Evolutionary conservation across 30 jellyfish, hydroid and myxozoan genomes (phyloP).

Genomic region (Aurelia sp.): DNA sequence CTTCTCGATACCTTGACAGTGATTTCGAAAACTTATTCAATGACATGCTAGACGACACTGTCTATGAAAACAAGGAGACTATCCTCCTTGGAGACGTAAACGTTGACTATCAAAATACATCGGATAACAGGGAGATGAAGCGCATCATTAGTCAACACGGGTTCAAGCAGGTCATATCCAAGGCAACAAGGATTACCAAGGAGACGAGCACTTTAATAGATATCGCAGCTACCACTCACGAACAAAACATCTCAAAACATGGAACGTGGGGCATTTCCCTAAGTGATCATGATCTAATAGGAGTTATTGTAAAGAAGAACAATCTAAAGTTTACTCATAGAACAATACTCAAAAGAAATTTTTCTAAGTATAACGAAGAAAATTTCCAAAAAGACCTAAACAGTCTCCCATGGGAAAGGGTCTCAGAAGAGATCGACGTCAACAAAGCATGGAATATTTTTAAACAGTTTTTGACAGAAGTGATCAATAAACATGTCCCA

Average conservation of each 20-base stretch:
- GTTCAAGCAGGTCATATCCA: slow-evolving; percentile 35
- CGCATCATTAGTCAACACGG: slow-evolving; percentile 39
- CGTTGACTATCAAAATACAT: slow-evolving; percentile 20
- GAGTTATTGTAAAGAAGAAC: slow-evolving; percentile 54
- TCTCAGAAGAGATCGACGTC: slow-evolving; percentile 17
- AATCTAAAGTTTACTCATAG: slow-evolving; percentile 47
- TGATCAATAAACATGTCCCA: slow-evolving; percentile 39
- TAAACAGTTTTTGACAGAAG: slow-evolving; percentile 12
- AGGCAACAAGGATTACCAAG: slow-evolving; percentile 61
- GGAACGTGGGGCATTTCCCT: slow-evolving; percentile 71
- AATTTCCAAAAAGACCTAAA: slow-evolving; percentile 9
- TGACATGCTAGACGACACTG: slow-evolving; percentile 46
- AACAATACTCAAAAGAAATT: slow-evolving; percentile 51
- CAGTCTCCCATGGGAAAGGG: slow-evolving; percentile 39
- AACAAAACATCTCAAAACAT: slow-evolving; percentile 56
- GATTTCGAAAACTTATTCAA: slow-evolving; percentile 25
- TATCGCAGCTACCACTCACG: slow-evolving; percentile 64
- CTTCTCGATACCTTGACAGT: slow-evolving; percentile 42
- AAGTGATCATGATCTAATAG: slow-evolving; percentile 46
- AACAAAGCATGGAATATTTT: slow-evolving; percentile 30
- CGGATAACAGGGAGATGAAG: slow-evolving; percentile 36
- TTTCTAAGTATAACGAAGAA: slow-evolving; percentile 35
- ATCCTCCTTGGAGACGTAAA: slow-evolving; percentile 51
- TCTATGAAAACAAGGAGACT: slow-evolving; percentile 46
- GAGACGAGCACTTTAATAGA: slow-evolving; percentile 43